A percentile compares a stretch with the other conserved stretches of the same genome.
phyloP scores from a whole-genome alignment of 53 echinoderm and acorn worm genomes.

The Luidia sarsii region DNA sequence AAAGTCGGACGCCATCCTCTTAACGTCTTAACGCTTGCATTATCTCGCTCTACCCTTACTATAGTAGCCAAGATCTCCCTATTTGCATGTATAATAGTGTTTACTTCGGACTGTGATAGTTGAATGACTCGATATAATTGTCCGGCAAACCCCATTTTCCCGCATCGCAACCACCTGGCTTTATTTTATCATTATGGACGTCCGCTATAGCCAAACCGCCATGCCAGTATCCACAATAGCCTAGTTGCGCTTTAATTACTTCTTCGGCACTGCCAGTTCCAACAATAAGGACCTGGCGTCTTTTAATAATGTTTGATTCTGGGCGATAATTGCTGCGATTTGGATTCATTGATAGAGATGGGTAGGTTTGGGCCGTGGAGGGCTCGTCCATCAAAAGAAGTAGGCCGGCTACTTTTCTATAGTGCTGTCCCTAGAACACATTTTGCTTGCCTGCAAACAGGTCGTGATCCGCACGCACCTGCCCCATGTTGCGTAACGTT shows the following conservation, averaged over 20 bases:
- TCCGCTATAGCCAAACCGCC: neutral
- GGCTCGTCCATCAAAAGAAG: no score
- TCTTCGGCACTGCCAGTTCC: neutral
- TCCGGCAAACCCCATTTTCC: neutral
- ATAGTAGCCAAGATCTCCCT: no score
- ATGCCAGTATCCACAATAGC: neutral
- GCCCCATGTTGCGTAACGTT: no score
- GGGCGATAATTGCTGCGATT: conserved; percentile 9
- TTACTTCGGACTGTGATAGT: neutral
- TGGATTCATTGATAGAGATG: neutral
- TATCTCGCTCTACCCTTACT: no score
- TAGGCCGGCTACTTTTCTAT: no score
- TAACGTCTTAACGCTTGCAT: no score
- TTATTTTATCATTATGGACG: neutral
- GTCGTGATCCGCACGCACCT: no score
- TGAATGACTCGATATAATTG: neutral
- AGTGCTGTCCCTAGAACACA: no score
- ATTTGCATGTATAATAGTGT: no score
- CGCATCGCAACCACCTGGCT: conserved; percentile 1
- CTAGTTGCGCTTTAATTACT: conserved; percentile 1
- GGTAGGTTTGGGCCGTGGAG: neutral
- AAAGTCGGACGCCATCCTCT: no score
- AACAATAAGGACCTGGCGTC: conserved; percentile 19
- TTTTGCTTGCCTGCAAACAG: no score
- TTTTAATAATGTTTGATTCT: conserved; percentile 12